Conservation (phyloP, 1,140 invertebrate species). For the Sminthurides bifidus region DNA sequence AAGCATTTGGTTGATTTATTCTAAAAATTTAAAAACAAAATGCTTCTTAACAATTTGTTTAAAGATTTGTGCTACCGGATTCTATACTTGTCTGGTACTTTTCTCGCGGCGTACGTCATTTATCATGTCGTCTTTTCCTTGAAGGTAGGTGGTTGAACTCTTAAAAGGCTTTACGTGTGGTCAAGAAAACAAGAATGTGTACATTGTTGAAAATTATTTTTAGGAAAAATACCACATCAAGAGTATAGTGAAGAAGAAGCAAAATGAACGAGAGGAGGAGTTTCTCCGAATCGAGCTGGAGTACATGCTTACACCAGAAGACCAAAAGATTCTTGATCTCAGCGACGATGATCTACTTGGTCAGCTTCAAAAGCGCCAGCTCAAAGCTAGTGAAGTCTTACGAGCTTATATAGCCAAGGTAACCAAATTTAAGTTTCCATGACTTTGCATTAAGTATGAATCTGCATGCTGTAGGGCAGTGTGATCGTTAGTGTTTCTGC, state of each 20-base stretch:
- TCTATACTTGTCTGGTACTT: too few relatives aligned
- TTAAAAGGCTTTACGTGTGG: neutral
- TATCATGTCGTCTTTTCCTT: too few relatives aligned
- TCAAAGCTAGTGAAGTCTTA: constrained; percentile 24
- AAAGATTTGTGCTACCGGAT: too few relatives aligned
- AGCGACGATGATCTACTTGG: constrained; percentile 20
- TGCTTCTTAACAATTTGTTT: too few relatives aligned
- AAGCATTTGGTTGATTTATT: too few relatives aligned
- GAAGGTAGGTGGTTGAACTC: neutral
- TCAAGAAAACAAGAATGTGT: neutral
- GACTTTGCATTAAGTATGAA: neutral
- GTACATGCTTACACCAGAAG: constrained; percentile 12
- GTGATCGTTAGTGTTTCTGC: neutral
- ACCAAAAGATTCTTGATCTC: constrained; percentile 22
- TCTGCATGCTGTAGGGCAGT: neutral
- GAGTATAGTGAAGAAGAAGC: constrained; percentile 13
- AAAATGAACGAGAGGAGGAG: constrained; percentile 17
- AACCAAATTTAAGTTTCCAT: neutral
- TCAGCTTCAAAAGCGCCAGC: constrained; percentile 20
- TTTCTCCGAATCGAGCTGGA: constrained; percentile 22
- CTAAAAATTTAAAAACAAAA: too few relatives aligned
- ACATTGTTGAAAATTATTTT: neutral
- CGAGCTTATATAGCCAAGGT: constrained; percentile 29
- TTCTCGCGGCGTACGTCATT: too few relatives aligned
- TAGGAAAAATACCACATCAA: constrained; percentile 5